Conservation (phyloP, 92 coral and sea anemone species). For the Epizoanthus illoricatus region DNA sequence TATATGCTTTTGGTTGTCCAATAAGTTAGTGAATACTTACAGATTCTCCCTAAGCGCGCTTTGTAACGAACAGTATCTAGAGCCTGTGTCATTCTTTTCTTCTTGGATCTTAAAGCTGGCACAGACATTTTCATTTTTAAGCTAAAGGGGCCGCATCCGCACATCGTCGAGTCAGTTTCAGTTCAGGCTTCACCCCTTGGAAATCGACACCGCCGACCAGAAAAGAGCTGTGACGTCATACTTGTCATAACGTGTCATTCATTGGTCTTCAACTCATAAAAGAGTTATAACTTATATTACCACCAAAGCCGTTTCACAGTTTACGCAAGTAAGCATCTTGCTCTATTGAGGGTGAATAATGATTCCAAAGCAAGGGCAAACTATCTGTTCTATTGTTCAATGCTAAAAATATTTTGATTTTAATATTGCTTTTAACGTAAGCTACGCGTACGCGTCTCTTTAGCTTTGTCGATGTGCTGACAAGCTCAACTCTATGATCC, state of each 20-base stretch:
- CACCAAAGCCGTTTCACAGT: too few relatives aligned
- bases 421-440: too few relatives aligned
- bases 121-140: constrained; percentile 14
- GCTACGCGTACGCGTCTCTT: too few relatives aligned
- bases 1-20: too few relatives aligned
- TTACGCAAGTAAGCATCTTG: too few relatives aligned
- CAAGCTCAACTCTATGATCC: too few relatives aligned
- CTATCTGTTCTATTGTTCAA: too few relatives aligned
- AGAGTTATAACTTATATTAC: too few relatives aligned
- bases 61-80: constrained; percentile 25
- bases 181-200: not conserved
- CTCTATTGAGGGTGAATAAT: too few relatives aligned
- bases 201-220: constrained; percentile 4
- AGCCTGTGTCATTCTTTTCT: constrained; percentile 2
- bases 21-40: constrained; percentile 15
- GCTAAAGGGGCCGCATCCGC: constrained; percentile 20
- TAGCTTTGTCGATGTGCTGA: too few relatives aligned
- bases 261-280: not conserved
- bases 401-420: too few relatives aligned
- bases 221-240: not conserved
- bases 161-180: constrained; percentile 1
- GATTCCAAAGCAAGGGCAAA: too few relatives aligned
- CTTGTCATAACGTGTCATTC: not conserved
- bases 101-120: constrained; percentile 7
- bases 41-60: constrained; percentile 34